Evolutionary conservation across 2,113 vertebrate species (phyloP).

Genomic region (Ailurus styani): DNA sequence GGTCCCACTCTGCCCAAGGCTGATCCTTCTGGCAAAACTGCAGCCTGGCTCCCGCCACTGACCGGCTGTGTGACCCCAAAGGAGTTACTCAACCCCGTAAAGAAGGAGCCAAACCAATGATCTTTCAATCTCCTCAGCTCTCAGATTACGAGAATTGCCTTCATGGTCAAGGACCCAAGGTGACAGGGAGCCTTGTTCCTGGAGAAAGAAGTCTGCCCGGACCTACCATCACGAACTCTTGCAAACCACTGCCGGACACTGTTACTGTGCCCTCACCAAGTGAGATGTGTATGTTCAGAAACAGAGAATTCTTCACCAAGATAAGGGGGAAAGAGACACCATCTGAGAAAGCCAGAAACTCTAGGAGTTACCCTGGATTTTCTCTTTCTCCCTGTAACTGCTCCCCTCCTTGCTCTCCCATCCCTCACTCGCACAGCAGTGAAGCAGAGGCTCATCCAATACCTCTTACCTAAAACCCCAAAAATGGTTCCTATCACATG

Average conservation of each 20-base stretch:
- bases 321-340: neutral
- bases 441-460: neutral
- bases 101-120: neutral
- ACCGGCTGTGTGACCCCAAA: too few relatives aligned
- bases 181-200: neutral
- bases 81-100: neutral
- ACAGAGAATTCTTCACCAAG: neutral
- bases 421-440: neutral
- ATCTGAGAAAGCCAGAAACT: neutral
- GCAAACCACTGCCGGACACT: fast-evolving
- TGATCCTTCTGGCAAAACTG: neutral
- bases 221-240: fast-evolving
- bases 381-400: neutral
- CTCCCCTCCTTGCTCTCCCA: too few relatives aligned
- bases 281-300: neutral
- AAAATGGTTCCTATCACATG: neutral
- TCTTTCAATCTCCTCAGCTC: neutral
- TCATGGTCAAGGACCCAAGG: neutral
- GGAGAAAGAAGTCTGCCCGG: neutral
- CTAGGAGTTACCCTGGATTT: neutral
- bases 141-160: neutral
- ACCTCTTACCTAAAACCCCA: neutral
- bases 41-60: neutral
- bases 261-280: neutral
- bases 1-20: neutral